Conservation (phyloP, 2,888 invertebrate species). For the Sphaeridia pumilis region DNA sequence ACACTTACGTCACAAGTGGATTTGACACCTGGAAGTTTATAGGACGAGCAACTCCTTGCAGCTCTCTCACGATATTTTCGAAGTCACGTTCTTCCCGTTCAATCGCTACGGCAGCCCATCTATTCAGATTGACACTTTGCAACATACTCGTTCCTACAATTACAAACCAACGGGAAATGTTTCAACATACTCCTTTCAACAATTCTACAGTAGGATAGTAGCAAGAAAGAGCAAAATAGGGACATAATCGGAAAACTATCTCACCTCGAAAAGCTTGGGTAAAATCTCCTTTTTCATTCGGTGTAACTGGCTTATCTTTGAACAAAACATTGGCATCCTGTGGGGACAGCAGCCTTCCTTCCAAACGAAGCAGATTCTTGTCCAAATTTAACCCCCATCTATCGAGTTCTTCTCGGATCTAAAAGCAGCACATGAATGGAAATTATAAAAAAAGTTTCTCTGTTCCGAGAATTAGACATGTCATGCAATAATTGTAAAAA, state of each 20-base stretch:
- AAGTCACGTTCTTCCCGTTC: not conserved
- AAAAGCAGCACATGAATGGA: too few species aligned
- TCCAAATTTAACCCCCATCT: slow-evolving; percentile 69
- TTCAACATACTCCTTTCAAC: slow-evolving; percentile 3
- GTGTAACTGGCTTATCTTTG: not conserved
- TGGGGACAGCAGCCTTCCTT: slow-evolving; percentile 52
- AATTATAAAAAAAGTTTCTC: too few species aligned
- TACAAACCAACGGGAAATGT: not conserved
- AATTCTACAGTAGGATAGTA: too few species aligned
- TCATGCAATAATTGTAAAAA: slow-evolving; percentile 64
- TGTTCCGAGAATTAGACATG: not conserved
- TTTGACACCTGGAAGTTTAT: not conserved
- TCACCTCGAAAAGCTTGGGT: slow-evolving; percentile 51
- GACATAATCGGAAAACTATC: not conserved
- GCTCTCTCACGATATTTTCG: slow-evolving; percentile 1
- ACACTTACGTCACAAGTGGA: slow-evolving; percentile 8
- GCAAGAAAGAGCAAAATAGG: not conserved
- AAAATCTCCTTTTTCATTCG: slow-evolving; percentile 57
- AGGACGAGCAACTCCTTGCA: slow-evolving; percentile 4
- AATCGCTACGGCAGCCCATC: slow-evolving; percentile 9
- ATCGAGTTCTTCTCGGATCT: slow-evolving; percentile 48
- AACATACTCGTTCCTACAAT: slow-evolving; percentile 1
- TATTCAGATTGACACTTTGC: not conserved
- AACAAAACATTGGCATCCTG: slow-evolving; percentile 37
- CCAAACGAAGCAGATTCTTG: slow-evolving; percentile 47